These are phyloP conservation scores for Psittacus erithacus DNA, from an alignment of 2,113 vertebrate species.

Conservation along the genomic window DNA sequence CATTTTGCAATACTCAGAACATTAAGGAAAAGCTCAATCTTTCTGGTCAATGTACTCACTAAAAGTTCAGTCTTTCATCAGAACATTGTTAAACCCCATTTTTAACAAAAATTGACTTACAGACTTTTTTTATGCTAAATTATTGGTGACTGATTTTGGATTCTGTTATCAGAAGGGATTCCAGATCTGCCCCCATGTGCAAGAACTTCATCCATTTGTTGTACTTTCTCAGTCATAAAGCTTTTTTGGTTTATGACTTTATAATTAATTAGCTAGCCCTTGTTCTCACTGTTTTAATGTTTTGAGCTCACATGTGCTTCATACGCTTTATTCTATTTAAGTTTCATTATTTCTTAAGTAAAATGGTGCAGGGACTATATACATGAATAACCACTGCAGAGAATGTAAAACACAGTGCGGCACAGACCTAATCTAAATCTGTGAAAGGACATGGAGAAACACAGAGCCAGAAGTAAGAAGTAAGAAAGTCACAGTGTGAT, in stretches of 20 bases:
- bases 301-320: background rate
- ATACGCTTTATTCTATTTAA: background rate
- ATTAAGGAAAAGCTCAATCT: background rate
- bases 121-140: background rate
- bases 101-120: background rate
- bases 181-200: background rate
- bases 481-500: background rate
- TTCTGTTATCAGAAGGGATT: background rate
- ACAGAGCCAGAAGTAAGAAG: background rate
- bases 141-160: background rate
- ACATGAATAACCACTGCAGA: background rate
- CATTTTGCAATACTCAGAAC: background rate
- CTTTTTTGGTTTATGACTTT: background rate
- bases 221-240: background rate
- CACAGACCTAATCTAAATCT: background rate
- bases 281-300: background rate
- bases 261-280: background rate
- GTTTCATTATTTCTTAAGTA: background rate
- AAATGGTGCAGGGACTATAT: background rate
- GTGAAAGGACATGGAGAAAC: background rate
- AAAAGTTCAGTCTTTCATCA: background rate
- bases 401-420: background rate
- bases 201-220: background rate
- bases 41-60: background rate
- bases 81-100: background rate